Evolutionary conservation across 2,113 vertebrate species (phyloP).

Genomic region (Empidonax traillii): DNA sequence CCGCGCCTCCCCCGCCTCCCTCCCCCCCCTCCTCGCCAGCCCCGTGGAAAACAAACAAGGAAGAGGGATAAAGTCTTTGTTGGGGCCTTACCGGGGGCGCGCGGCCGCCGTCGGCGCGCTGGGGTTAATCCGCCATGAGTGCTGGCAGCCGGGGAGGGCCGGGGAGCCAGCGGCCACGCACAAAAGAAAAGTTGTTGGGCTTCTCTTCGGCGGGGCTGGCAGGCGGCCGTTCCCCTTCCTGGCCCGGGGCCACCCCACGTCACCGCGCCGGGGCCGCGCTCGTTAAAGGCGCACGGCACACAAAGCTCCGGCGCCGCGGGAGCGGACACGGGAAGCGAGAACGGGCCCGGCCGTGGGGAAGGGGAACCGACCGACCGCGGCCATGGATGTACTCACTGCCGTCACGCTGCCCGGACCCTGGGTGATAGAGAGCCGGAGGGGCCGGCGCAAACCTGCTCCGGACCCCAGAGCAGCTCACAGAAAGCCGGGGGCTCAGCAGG

Average conservation of each 20-base stretch:
- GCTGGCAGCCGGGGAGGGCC: not conserved
- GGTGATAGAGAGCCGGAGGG: not conserved
- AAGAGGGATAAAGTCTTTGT: not conserved
- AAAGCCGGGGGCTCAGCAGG: not conserved
- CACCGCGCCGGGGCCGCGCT: not conserved
- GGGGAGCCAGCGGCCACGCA: not conserved
- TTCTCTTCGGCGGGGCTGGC: not conserved
- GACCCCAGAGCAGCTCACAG: not conserved
- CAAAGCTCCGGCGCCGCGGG: not conserved
- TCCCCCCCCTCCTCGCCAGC: not conserved
- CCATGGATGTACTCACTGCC: not conserved
- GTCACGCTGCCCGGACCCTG: not conserved
- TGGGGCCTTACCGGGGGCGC: not conserved
- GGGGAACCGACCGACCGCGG: not conserved
- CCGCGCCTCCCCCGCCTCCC: not conserved
- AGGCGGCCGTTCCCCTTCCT: not conserved
- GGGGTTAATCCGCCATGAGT: not conserved
- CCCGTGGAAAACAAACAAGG: not conserved
- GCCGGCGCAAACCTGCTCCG: not conserved
- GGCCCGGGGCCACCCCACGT: not conserved
- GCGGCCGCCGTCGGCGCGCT: not conserved
- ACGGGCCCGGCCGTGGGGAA: not conserved
- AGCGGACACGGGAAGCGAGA: not conserved
- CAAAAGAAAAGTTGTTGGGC: slow-evolving; percentile 29
- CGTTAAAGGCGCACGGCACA: not conserved